Percentiles rank a stretch among this genome's conserved stretches.
phyloP scores from a whole-genome alignment of 2,888 invertebrate species.

The Coenonympha arcania region DNA sequence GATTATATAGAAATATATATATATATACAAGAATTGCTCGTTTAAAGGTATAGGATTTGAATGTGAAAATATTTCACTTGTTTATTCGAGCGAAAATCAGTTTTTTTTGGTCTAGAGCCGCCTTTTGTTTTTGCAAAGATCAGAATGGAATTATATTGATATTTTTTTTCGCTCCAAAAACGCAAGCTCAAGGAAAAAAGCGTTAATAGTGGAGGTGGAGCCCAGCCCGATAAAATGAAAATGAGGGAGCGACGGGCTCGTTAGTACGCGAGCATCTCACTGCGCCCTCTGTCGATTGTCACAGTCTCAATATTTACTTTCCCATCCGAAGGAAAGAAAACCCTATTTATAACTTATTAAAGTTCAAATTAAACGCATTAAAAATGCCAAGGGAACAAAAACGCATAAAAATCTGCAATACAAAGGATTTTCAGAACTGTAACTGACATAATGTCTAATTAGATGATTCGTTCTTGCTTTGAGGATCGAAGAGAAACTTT shows the following conservation, averaged over 20 bases:
- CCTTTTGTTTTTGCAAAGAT: too few species aligned
- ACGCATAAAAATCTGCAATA: slow-evolving; percentile 66
- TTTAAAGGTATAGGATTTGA: too few species aligned
- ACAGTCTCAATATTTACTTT: slow-evolving; percentile 54
- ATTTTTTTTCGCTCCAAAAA: slow-evolving; percentile 35
- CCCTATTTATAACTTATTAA: slow-evolving; percentile 35
- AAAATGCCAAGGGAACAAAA: slow-evolving; percentile 59
- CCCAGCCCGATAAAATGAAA: slow-evolving; percentile 56
- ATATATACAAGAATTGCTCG: too few species aligned
- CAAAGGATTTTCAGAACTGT: slow-evolving; percentile 68
- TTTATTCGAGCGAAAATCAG: too few species aligned
- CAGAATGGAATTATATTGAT: slow-evolving; percentile 7
- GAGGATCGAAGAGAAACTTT: slow-evolving; percentile 29
- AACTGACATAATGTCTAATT: slow-evolving; percentile 68
- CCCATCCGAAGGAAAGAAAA: slow-evolving; percentile 31
- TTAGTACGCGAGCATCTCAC: slow-evolving; percentile 53
- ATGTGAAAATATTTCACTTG: too few species aligned
- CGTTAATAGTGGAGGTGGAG: slow-evolving; percentile 37
- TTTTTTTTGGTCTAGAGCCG: too few species aligned
- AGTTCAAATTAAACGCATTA: slow-evolving; percentile 38
- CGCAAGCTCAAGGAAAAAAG: slow-evolving; percentile 50
- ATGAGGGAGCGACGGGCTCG: slow-evolving; percentile 58
- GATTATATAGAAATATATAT: too few species aligned
- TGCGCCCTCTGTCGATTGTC: slow-evolving; percentile 57
- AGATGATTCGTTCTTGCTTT: slow-evolving; percentile 55